phyloP scores from a whole-genome alignment of 1,140 invertebrate species.

The Yoshiicerus persimilis region DNA sequence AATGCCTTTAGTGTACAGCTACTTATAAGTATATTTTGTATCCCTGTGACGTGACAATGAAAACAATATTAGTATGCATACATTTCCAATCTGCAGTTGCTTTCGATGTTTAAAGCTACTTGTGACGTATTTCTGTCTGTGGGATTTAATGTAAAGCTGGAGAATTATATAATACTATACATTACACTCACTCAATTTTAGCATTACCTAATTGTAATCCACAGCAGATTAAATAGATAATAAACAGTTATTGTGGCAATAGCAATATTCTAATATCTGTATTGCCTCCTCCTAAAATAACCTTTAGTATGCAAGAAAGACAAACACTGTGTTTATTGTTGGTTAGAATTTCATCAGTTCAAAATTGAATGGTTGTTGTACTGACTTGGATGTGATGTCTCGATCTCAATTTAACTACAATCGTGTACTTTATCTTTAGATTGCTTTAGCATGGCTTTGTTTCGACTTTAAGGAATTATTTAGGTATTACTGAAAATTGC shows the following conservation, averaged over 20 bases:
- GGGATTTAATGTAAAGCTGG: neutral
- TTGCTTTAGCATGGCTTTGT: neutral
- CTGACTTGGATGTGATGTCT: neutral
- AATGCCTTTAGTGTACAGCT: neutral
- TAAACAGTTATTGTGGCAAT: too few species aligned
- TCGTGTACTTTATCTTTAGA: neutral
- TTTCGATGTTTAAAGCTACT: neutral
- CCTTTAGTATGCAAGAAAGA: too few species aligned
- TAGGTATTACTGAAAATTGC: neutral
- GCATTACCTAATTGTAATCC: neutral
- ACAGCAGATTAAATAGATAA: neutral
- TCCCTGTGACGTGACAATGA: neutral
- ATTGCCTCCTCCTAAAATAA: too few species aligned
- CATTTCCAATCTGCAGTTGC: neutral
- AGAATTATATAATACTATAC: neutral
- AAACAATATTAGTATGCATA: neutral
- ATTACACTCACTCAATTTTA: neutral
- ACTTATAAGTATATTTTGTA: neutral
- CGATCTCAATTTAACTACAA: neutral
- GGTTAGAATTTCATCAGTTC: neutral
- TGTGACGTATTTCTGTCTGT: neutral
- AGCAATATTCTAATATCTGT: too few species aligned
- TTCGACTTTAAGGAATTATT: neutral
- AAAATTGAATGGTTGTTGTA: neutral
- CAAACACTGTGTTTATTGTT: neutral